Evolutionary conservation across 2,113 vertebrate genomes (phyloP).

Genomic region (Actenoides hombroni): DNA sequence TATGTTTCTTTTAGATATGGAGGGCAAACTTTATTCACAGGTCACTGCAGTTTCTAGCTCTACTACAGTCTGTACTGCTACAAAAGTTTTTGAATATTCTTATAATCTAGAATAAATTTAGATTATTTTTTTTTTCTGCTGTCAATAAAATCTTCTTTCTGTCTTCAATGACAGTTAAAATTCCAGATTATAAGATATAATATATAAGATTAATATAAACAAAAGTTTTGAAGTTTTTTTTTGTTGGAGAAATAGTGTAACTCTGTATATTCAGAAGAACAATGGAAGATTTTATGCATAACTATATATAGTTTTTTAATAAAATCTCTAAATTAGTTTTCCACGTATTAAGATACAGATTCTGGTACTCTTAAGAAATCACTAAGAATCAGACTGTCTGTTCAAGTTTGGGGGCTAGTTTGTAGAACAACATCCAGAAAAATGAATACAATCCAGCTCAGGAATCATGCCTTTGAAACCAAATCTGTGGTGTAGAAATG

Average conservation of each 20-base stretch:
- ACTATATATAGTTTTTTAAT: not conserved
- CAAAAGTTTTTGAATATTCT: not conserved
- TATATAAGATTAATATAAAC: not conserved
- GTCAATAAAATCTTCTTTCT: not conserved
- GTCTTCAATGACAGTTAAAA: not conserved
- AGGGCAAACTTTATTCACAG: not conserved
- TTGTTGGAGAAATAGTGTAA: not conserved
- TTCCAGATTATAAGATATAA: no score
- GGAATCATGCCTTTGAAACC: constrained; percentile 60
- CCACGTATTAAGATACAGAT: not conserved
- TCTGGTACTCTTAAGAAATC: not conserved
- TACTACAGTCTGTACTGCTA: not conserved
- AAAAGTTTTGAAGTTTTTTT: not conserved
- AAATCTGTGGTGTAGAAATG: constrained; percentile 57
- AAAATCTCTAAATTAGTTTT: constrained; percentile 1
- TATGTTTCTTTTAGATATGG: not conserved
- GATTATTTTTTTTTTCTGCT: not conserved
- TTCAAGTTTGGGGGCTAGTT: not conserved
- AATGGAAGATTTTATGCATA: not conserved
- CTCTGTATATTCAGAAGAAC: not conserved
- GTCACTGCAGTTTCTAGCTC: not conserved
- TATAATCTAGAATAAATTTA: not conserved
- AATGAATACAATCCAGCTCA: constrained; percentile 25
- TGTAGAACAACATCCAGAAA: constrained; percentile 26
- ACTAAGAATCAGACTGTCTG: not conserved